Conservation (phyloP, 2,888 invertebrate species). For the Erebia aethiops region DNA sequence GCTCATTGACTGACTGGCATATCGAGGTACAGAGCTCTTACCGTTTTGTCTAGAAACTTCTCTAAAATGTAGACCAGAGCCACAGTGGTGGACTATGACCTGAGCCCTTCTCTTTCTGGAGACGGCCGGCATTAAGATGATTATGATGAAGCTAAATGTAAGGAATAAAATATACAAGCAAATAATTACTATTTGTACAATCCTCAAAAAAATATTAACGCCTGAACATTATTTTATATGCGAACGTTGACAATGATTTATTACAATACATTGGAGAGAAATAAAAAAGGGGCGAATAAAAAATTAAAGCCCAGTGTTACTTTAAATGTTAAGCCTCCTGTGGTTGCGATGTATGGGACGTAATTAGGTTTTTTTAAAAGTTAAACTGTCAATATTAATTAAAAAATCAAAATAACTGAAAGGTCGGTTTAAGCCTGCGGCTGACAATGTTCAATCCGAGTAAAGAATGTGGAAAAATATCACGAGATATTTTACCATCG, state of each 20-base stretch:
- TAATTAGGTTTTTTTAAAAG: conserved; percentile 6
- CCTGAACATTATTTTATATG: conserved; percentile 13
- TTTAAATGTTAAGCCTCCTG: conserved; percentile 21
- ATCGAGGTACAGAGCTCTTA: no score
- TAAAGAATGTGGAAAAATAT: no score
- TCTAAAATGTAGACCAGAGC: no score
- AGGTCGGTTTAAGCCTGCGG: not conserved
- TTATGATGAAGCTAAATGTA: not conserved
- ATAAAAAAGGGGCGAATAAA: not conserved
- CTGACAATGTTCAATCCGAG: no score
- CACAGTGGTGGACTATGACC: no score
- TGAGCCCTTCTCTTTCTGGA: no score
- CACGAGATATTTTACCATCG: no score
- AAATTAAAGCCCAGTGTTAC: conserved; percentile 13
- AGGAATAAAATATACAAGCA: not conserved
- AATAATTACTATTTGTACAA: conserved; percentile 16
- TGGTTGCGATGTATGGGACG: not conserved
- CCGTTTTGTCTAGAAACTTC: no score
- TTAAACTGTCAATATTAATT: conserved; percentile 19
- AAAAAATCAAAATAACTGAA: conserved; percentile 15
- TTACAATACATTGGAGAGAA: conserved; percentile 12
- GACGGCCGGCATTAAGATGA: no score
- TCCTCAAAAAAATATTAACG: conserved; percentile 19
- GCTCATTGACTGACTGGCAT: no score
- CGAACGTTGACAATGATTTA: conserved; percentile 22